Percentiles rank a stretch among this genome's conserved stretches.
Conservation (phyloP, 2,113 vertebrate species). For the Scalopus aquaticus region DNA sequence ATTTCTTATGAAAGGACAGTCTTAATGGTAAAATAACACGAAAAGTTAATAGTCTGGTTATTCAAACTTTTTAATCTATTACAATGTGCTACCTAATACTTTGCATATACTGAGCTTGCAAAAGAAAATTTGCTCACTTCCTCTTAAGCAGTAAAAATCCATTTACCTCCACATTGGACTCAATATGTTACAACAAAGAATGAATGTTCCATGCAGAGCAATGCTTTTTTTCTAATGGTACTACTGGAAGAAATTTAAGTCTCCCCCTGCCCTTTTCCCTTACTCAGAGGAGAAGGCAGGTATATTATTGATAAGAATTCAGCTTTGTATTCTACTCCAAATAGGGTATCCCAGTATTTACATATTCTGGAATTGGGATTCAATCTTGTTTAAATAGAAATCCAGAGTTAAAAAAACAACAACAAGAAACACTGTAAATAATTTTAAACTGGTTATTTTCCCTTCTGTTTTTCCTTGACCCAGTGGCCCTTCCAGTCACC, state of each 20-base stretch:
- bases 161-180: background rate
- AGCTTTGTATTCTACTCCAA: background rate
- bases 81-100: background rate
- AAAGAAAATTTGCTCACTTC: background rate
- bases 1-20: background rate
- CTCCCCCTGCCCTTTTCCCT: too few species aligned
- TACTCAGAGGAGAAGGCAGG: background rate
- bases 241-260: background rate
- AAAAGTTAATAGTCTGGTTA: background rate
- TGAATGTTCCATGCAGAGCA: background rate
- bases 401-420: background rate
- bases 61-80: background rate
- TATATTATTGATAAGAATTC: background rate
- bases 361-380: background rate
- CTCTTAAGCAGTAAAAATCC: background rate
- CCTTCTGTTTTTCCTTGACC: background rate
- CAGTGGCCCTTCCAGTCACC: fast-evolving
- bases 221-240: background rate
- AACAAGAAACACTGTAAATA: background rate
- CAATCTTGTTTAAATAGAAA: background rate
- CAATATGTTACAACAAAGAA: background rate
- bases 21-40: background rate
- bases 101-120: background rate
- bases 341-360: background rate
- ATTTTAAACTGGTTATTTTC: background rate